These are phyloP conservation scores for Arctopsyche grandis DNA, from an alignment of 1,140 invertebrate genomes.

Conservation along the genomic window DNA sequence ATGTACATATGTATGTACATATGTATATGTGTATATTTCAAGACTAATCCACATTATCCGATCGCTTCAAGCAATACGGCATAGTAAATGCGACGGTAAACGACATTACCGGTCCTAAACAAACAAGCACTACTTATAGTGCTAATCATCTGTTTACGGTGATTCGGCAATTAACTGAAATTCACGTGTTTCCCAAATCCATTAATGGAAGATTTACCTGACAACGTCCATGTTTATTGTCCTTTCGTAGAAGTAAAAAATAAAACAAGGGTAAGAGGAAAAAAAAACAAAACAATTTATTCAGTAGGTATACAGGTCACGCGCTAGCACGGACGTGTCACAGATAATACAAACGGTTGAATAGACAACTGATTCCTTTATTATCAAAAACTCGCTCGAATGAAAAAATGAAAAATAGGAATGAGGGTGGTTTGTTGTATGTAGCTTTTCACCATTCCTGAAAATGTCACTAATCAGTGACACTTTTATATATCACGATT, in stretches of 20 bases:
- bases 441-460: too few species aligned
- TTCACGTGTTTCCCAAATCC: neutral
- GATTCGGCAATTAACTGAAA: neutral
- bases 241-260: neutral
- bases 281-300: constrained; percentile 6
- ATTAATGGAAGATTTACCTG: neutral
- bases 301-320: constrained; percentile 14
- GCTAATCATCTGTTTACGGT: neutral
- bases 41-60: neutral
- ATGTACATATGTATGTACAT: too few species aligned
- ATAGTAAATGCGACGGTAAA: neutral
- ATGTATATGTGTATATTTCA: too few species aligned
- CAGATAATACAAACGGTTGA: constrained; percentile 29
- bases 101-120: neutral
- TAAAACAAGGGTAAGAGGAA: neutral
- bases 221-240: neutral
- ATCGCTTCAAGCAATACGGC: neutral
- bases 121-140: neutral
- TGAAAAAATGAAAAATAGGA: too few species aligned
- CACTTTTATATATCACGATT: too few species aligned
- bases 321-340: constrained; percentile 19
- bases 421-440: too few species aligned
- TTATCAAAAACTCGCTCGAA: neutral
- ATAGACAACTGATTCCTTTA: constrained; percentile 40
- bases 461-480: too few species aligned